Evolutionary conservation across 2,888 invertebrate species (phyloP).

Genomic region (Ypsolopha sequella): DNA sequence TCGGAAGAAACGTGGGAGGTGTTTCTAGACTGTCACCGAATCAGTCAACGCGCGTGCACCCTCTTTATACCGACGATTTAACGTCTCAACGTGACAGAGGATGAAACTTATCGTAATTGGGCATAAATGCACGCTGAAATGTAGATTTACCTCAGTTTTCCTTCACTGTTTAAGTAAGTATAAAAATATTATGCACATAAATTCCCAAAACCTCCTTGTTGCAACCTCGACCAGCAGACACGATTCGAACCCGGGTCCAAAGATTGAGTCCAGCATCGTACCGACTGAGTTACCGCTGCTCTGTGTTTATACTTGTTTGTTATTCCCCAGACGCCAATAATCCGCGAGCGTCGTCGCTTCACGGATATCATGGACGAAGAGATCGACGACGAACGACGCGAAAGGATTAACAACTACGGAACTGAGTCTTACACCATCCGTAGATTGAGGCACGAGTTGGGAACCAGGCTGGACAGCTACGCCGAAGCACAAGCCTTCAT

Average conservation of each 20-base stretch:
- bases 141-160: too few species aligned
- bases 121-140: too few species aligned
- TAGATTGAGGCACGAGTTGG: slow-evolving; percentile 84
- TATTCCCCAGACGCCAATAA: slow-evolving; percentile 78
- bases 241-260: too few species aligned
- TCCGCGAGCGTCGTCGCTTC: slow-evolving; percentile 90
- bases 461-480: slow-evolving; percentile 86
- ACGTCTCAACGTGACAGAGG: too few species aligned
- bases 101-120: too few species aligned
- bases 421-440: slow-evolving; percentile 79
- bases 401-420: slow-evolving; percentile 84
- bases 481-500: slow-evolving; percentile 87
- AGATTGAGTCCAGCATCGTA: background rate
- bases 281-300: background rate
- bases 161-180: too few species aligned
- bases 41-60: too few species aligned
- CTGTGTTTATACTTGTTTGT: slow-evolving; percentile 6
- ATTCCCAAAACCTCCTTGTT: too few species aligned
- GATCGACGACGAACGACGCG: slow-evolving; percentile 90
- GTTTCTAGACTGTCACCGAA: too few species aligned
- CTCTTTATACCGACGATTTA: too few species aligned
- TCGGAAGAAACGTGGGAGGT: too few species aligned
- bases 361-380: slow-evolving; percentile 97
- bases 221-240: background rate
- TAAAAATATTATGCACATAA: too few species aligned